Base-by-base conservation (phyloP, 2,113 vertebrate species). In the Poicephalus gulielmi region DNA sequence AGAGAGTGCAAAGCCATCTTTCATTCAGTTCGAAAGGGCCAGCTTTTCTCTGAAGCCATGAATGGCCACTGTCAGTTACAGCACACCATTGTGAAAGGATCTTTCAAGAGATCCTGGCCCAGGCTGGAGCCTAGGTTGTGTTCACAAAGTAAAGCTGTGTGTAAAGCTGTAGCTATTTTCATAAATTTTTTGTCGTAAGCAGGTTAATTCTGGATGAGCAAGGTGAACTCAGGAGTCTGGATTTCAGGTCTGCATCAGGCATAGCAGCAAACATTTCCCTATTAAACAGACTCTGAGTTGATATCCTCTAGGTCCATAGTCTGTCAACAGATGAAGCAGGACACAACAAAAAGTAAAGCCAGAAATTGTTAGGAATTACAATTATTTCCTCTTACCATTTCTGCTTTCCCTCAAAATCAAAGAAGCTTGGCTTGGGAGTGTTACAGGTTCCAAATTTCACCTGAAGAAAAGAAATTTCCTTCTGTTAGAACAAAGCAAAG, bases 321-420 rank as follows among this genome's bases (percentile, higher is more conserved):
- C 22, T 49, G 53, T 67, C 37, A 67, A 79, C 3, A n/a, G n/a
- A 49, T 9, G 41, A 88, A 43, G 64, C 19, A 76, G 62, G 16
- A 90, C 7, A 57, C 39, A 84, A 93, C 60, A 95, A 94, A 92
- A 97, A 69, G 70, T 2, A 90, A 84, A 97, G 88, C 3, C n/a
- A 77, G 49, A 86, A 80, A 83, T 47, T 43, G 80, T n/a, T 64
- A 80, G n/a, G 50, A 84, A 94, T 85, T 76, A 60, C 27, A 93
- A 95, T n/a, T 73, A 95, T 94, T 94, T 96, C 57, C 49, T 92
- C 99, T 98, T 98, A 99, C 99, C 99, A 99, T 98, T 99, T 99
- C 93, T 99, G 99, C 86, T 99, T 99, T 88, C 99, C 99, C 98
- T 99, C 99, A 97, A 99, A 99, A 96, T 99, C 99, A 94, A 99